phyloP scores from a whole-genome alignment of 1,140 invertebrate genomes.

The Caenorhabditis remanei region DNA sequence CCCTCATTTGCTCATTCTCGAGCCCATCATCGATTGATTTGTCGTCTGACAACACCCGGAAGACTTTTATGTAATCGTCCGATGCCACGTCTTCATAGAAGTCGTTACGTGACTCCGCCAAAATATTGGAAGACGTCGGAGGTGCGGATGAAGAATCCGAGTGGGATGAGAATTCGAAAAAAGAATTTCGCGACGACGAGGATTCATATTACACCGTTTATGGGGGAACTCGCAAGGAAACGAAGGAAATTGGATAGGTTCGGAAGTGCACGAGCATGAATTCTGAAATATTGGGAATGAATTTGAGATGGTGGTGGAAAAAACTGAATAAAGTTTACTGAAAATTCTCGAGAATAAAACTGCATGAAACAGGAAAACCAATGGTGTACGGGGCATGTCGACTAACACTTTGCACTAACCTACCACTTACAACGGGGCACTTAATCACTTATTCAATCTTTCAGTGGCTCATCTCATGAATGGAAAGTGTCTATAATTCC shows the following conservation, averaged over 20 bases:
- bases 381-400: not conserved
- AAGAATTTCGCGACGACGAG: constrained; percentile 42
- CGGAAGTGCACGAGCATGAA: not conserved
- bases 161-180: constrained; percentile 14
- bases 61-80: not conserved
- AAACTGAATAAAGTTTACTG: not conserved
- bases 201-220: constrained; percentile 49
- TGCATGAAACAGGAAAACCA: too few species aligned
- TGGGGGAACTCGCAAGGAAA: constrained; percentile 25
- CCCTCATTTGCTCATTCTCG: constrained; percentile 34
- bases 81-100: not conserved
- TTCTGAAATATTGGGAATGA: not conserved
- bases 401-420: not conserved
- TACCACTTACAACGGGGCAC: too few species aligned
- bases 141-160: not conserved
- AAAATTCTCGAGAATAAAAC: too few species aligned
- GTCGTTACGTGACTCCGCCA: constrained; percentile 5
- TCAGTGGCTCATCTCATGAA: constrained; percentile 29
- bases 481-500: constrained; percentile 43
- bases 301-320: not conserved
- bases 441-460: not conserved
- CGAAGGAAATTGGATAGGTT: constrained; percentile 49
- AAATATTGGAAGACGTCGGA: constrained; percentile 6
- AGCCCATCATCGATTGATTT: constrained; percentile 27
- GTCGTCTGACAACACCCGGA: constrained; percentile 12